Base-by-base conservation (phyloP, 2,888 invertebrate species). In the Trissolcus brochymenae region DNA sequence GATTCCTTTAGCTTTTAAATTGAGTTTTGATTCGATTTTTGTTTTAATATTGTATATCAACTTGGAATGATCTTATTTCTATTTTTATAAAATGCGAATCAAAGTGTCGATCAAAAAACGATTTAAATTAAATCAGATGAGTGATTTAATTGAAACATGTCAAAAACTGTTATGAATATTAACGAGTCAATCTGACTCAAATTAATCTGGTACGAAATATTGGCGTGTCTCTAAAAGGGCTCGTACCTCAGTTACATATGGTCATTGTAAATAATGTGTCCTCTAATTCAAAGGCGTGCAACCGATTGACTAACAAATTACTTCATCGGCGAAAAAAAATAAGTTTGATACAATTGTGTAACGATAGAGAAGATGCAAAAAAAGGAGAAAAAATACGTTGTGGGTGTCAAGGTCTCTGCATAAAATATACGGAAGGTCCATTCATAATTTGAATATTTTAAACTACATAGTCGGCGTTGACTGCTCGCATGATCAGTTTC, bases 401-500 rank as follows among this genome's bases (percentile, higher is more conserved):
- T 76, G 76, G 76, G 76, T 76, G 76, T 70, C 70, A 76, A 76
- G 76, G 76, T 59, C 53, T 14, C 14, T 29, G 19, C 50, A 55
- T 76, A 70, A 76, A 50, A 70, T 76, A 76, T 75, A 75, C 75
- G 75, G 75, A 75, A 75, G 75, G 60, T 68, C 75, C 75, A 75
- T 75, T 75, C 75, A 67, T 41, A 68, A 75, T 75, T 54, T 21
- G 16, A 68, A 64, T 75, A 54, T 75, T 75, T 75, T 68, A 50
- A 64, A 59, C 64, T 67, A 68, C 61, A 64, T 68, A 68, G 68
- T 75, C 64, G 46, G 17, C 55, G 54, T 25, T 3, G 25, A 43
- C 54, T 49, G 9, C 43, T 53, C 21, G 29, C 17, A 29, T 57
- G 54, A 49, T 74, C 74, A 74, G 68, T 74, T 68, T 61, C 49